A percentile compares a stretch with the other conserved stretches of the same genome.
These are phyloP conservation scores for Pinna nobilis DNA, from an alignment of 1,140 invertebrate species.

Conservation along the genomic window DNA sequence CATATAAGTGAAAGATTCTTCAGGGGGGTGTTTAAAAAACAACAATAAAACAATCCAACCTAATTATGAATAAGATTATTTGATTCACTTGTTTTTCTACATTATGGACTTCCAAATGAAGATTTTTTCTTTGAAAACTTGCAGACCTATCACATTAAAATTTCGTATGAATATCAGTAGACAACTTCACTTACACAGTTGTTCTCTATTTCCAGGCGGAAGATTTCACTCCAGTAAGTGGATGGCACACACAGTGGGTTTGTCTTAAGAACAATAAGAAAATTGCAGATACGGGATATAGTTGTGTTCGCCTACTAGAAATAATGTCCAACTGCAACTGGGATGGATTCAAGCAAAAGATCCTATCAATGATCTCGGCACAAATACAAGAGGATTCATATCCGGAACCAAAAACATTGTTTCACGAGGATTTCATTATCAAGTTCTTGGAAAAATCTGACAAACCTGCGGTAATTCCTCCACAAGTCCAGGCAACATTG, in stretches of 20 bases:
- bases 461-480: conserved; percentile 63
- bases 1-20: no score
- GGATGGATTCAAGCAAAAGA: conserved; percentile 58
- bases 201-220: not conserved
- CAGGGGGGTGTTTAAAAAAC: no score
- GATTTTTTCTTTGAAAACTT: not conserved
- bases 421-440: conserved; percentile 56
- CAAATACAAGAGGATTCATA: conserved; percentile 44
- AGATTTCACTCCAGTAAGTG: not conserved
- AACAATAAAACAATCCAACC: no score
- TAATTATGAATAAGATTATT: no score
- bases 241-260: conserved; percentile 67
- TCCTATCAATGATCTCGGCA: conserved; percentile 59
- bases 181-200: not conserved
- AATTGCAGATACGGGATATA: conserved; percentile 29
- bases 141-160: not conserved
- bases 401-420: conserved; percentile 48
- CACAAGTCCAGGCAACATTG: conserved; percentile 62
- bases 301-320: conserved; percentile 56
- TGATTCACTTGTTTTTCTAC: no score
- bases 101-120: no score
- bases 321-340: conserved; percentile 68
- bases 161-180: not conserved
- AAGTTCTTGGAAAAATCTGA: conserved; percentile 63
- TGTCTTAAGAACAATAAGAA: conserved; percentile 61